A percentile compares a stretch with the other conserved stretches of the same genome.
phyloP scores from a whole-genome alignment of 2,113 vertebrate genomes.

The Plecotus auritus region DNA sequence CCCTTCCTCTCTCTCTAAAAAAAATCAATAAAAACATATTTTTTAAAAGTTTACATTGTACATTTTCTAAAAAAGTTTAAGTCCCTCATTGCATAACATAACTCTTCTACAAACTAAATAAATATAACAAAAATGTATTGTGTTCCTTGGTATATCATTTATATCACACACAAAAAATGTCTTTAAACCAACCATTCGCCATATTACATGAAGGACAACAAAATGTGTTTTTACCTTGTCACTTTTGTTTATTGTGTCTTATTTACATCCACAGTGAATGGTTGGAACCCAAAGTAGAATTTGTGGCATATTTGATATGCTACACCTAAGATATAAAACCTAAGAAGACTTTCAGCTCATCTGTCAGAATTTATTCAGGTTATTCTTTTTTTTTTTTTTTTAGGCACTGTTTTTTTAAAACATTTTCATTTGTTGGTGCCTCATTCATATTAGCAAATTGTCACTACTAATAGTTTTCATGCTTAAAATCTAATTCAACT shows the following conservation, averaged over 20 bases:
- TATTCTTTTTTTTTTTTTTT: neutral
- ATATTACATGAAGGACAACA: neutral
- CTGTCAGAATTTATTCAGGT: neutral
- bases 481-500: neutral
- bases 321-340: neutral
- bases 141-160: neutral
- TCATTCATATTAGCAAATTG: neutral
- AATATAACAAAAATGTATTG: neutral
- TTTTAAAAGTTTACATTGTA: neutral
- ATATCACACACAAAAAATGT: neutral
- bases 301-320: neutral
- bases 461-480: neutral
- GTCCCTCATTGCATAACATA: neutral
- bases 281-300: neutral
- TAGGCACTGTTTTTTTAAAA: neutral
- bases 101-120: neutral
- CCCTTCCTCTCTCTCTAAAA: too few relatives aligned
- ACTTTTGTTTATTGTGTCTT: neutral
- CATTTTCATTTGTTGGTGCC: neutral
- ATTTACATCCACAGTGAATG: neutral
- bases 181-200: neutral
- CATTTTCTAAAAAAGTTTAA: constrained; percentile 5
- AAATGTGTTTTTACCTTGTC: neutral
- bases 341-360: neutral
- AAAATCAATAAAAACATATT: too few relatives aligned